phyloP scores from a whole-genome alignment of 2,797 vertebrate species.

The Chaetodon trifasciatus region DNA sequence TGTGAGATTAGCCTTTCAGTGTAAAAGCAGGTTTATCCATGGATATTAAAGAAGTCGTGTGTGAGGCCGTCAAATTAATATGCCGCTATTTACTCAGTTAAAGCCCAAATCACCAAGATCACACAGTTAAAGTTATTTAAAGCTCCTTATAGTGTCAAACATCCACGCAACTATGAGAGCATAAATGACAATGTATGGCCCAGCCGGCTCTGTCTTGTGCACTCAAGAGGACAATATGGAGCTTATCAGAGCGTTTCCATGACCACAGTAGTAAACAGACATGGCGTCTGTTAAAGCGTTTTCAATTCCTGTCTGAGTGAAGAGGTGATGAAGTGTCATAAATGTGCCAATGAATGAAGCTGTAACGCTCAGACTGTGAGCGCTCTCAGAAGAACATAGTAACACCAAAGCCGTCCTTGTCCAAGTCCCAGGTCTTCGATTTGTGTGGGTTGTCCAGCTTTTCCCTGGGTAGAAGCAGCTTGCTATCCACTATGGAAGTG shows the following conservation, averaged over 20 bases:
- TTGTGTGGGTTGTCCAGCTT: conserved; percentile 97
- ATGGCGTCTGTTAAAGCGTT: neutral
- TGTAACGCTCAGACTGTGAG: conserved; percentile 7
- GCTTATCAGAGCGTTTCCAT: neutral
- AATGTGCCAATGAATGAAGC: too few relatives aligned
- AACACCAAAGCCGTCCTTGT: conserved; percentile 91
- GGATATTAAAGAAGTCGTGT: conserved; percentile 22
- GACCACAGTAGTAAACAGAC: neutral
- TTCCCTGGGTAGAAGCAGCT: conserved; percentile 90
- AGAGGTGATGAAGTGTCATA: neutral
- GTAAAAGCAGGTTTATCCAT: conserved; percentile 45
- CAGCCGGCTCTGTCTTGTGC: too few relatives aligned
- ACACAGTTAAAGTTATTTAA: neutral
- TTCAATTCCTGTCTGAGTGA: neutral
- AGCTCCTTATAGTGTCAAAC: neutral
- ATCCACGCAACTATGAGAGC: too few relatives aligned
- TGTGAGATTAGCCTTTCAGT: conserved; percentile 38
- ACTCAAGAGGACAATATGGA: neutral
- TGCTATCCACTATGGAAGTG: conserved; percentile 90
- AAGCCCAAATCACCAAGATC: neutral
- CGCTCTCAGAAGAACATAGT: conserved; percentile 88
- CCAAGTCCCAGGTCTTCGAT: conserved; percentile 92
- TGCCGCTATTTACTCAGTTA: neutral
- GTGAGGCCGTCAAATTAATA: neutral
- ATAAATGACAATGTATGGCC: too few relatives aligned